Evolutionary conservation across 2,113 vertebrate species (phyloP).

Genomic region (Rattus rattus): DNA sequence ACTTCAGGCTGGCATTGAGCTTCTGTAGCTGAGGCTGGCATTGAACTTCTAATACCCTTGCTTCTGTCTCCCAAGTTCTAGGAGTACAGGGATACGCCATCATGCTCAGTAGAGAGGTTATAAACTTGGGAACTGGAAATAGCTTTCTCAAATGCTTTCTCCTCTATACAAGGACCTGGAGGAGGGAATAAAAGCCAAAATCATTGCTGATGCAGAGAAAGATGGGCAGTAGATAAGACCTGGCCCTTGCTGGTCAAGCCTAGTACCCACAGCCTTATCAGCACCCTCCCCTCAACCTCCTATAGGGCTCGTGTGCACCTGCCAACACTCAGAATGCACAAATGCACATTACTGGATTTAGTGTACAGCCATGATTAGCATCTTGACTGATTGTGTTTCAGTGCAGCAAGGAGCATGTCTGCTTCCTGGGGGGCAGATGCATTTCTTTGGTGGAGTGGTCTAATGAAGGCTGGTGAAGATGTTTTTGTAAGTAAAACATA

Average conservation of each 20-base stretch:
- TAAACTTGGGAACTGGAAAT: not conserved
- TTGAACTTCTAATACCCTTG: not conserved
- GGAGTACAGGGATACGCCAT: not conserved
- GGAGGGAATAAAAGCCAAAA: not conserved
- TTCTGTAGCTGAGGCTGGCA: not conserved
- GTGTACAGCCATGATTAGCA: rapidly evolving
- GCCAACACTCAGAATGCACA: not conserved
- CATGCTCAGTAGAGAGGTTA: not conserved
- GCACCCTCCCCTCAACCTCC: not conserved
- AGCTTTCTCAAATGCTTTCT: not conserved
- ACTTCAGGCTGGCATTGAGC: not conserved
- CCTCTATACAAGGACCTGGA: not conserved
- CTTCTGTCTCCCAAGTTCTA: not conserved
- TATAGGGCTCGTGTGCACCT: not conserved
- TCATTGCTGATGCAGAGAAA: not conserved
- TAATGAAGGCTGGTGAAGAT: not conserved
- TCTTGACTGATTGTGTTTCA: not conserved
- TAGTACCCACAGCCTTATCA: too few relatives aligned
- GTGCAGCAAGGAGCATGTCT: not conserved
- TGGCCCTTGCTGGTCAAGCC: not conserved
- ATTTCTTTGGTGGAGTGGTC: not conserved
- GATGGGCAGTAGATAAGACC: not conserved
- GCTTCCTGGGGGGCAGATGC: not conserved
- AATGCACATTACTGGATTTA: not conserved
- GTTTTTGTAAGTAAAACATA: not conserved